Percentiles rank a stretch among this genome's conserved stretches.
Evolutionary conservation across 2,113 vertebrate species (phyloP).

Genomic region (Cranoglanis bouderius): DNA sequence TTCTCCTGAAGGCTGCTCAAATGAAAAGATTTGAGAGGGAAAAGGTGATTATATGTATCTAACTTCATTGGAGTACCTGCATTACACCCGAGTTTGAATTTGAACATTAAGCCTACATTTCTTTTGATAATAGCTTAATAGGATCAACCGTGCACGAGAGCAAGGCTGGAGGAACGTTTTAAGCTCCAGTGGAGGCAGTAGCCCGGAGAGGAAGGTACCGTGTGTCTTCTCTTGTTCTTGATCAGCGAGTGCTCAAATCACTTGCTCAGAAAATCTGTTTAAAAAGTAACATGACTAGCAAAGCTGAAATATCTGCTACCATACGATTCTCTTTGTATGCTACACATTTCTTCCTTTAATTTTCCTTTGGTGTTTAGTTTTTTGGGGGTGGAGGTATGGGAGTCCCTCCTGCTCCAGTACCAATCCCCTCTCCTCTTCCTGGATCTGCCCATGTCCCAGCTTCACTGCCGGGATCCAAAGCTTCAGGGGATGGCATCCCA

Average conservation of each 20-base stretch:
- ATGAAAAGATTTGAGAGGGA: constrained; percentile 88
- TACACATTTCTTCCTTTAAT: neutral
- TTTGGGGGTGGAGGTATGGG: constrained; percentile 63
- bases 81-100: neutral
- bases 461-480: constrained; percentile 42
- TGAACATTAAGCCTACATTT: neutral
- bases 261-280: neutral
- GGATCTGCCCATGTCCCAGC: constrained; percentile 23
- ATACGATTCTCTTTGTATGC: neutral
- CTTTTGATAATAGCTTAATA: constrained; percentile 78
- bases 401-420: constrained; percentile 30
- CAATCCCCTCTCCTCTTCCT: constrained; percentile 25
- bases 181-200: constrained; percentile 82
- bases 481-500: constrained; percentile 51
- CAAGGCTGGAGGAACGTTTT: constrained; percentile 94
- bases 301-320: neutral
- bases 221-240: neutral
- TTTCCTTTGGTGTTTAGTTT: constrained; percentile 56
- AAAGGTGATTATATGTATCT: constrained; percentile 74
- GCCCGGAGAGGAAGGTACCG: constrained; percentile 75
- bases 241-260: neutral
- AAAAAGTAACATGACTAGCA: no score
- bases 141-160: constrained; percentile 93
- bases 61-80: neutral
- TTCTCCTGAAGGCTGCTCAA: constrained; percentile 85